Evolutionary conservation across 2,888 invertebrate species (phyloP).

Genomic region (Caenorhabditis panamensis): DNA sequence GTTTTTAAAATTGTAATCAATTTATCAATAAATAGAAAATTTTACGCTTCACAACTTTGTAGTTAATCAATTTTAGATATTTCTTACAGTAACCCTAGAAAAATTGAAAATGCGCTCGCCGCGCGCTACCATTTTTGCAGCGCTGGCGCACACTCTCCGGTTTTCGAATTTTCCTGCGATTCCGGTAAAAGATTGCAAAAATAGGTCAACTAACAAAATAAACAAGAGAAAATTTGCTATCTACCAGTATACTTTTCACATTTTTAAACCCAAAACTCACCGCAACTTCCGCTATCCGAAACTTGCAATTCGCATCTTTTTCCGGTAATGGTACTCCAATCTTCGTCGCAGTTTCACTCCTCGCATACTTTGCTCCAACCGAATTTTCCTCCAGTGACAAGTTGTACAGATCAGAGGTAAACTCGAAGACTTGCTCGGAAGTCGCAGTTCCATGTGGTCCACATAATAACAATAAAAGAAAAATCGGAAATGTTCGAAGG

Average conservation of each 20-base stretch:
- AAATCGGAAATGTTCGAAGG: constrained; percentile 17
- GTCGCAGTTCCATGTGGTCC: constrained; percentile 7
- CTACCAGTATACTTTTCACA: neutral
- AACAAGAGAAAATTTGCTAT: no score
- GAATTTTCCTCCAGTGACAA: constrained; percentile 91
- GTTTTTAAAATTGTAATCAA: no score
- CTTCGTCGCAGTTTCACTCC: constrained; percentile 85
- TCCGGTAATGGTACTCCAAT: constrained; percentile 87
- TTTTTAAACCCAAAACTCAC: constrained; percentile 18
- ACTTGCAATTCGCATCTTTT: constrained; percentile 85
- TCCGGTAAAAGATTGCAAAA: no score
- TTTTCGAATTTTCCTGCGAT: no score
- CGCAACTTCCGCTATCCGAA: constrained; percentile 86
- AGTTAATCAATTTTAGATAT: no score
- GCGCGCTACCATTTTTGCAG: no score
- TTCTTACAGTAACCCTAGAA: no score
- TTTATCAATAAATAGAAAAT: no score
- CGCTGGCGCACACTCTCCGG: no score
- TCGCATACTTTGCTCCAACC: constrained; percentile 64
- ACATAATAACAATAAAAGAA: constrained; percentile 43
- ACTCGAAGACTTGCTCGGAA: constrained; percentile 84
- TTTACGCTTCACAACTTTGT: no score
- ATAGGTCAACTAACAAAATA: no score
- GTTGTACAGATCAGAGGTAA: constrained; percentile 89
- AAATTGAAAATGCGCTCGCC: no score